Evolutionary conservation across 1,140 invertebrate species (phyloP).

Genomic region (Brachionus paranguensis): DNA sequence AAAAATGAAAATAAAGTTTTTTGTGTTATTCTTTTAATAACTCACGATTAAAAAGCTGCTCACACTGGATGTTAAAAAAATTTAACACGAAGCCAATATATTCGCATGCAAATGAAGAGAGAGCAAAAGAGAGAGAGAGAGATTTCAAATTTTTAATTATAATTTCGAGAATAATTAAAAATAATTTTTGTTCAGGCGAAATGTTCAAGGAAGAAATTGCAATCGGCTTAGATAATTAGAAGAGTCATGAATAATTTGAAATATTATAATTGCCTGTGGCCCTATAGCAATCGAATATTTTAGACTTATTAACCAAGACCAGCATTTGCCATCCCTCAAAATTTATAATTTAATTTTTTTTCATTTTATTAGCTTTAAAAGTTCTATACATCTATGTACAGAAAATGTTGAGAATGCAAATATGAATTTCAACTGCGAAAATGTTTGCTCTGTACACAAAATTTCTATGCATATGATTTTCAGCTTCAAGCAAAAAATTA

Average conservation of each 20-base stretch:
- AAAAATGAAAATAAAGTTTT: neutral
- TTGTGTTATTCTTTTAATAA: neutral
- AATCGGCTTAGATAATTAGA: neutral
- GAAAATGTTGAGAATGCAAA: neutral
- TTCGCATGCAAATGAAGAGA: neutral
- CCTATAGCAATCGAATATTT: neutral
- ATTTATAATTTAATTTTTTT: neutral
- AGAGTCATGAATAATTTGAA: neutral
- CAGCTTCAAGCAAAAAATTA: neutral
- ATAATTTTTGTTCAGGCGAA: neutral
- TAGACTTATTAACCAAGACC: neutral
- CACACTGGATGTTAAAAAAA: neutral
- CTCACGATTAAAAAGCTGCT: neutral
- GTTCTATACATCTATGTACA: neutral
- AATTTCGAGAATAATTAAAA: slow-evolving; percentile 19
- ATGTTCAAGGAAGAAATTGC: neutral
- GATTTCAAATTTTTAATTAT: slow-evolving; percentile 8
- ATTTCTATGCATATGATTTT: neutral
- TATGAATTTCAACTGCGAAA: neutral
- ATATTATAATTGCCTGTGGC: neutral
- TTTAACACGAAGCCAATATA: neutral
- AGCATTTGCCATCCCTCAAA: neutral
- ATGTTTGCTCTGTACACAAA: neutral
- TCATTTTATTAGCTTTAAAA: neutral
- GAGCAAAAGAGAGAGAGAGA: neutral